phyloP scores from a whole-genome alignment of 2,888 invertebrate genomes.

The Plemyria rubiginata region DNA sequence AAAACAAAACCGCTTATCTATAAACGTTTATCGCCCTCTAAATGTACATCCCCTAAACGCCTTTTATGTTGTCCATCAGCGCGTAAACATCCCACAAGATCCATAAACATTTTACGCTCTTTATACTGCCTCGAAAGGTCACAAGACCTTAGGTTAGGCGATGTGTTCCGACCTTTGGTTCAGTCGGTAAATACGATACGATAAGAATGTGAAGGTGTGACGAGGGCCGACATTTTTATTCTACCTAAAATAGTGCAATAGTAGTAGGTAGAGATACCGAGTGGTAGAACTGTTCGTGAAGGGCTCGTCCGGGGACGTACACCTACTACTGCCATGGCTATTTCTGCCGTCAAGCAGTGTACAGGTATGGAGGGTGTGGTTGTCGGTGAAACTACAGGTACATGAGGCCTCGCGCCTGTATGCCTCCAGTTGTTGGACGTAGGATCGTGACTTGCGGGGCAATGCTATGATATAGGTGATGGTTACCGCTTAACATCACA shows the following conservation, averaged over 20 bases:
- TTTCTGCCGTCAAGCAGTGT: too few species aligned
- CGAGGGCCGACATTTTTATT: not conserved
- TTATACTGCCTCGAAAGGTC: constrained; percentile 23
- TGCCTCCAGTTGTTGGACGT: too few species aligned
- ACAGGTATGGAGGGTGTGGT: too few species aligned
- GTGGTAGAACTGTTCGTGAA: too few species aligned
- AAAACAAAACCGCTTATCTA: constrained; percentile 8
- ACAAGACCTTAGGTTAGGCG: constrained; percentile 17
- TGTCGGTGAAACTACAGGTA: too few species aligned
- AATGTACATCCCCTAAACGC: constrained; percentile 18
- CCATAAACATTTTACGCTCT: constrained; percentile 35
- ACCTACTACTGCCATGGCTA: too few species aligned
- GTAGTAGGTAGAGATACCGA: too few species aligned
- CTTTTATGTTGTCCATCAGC: constrained; percentile 28
- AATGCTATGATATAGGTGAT: too few species aligned
- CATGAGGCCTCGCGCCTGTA: too few species aligned
- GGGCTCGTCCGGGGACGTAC: too few species aligned
- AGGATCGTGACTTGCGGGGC: too few species aligned
- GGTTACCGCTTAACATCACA: too few species aligned
- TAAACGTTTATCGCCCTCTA: constrained; percentile 12
- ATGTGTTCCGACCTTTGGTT: not conserved
- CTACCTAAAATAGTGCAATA: not conserved
- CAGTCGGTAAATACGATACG: constrained; percentile 5
- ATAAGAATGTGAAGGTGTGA: constrained; percentile 13
- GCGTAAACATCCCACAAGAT: constrained; percentile 22